Evolutionary conservation across 2,113 vertebrate species (phyloP).

Genomic region (Antennarius striatus): DNA sequence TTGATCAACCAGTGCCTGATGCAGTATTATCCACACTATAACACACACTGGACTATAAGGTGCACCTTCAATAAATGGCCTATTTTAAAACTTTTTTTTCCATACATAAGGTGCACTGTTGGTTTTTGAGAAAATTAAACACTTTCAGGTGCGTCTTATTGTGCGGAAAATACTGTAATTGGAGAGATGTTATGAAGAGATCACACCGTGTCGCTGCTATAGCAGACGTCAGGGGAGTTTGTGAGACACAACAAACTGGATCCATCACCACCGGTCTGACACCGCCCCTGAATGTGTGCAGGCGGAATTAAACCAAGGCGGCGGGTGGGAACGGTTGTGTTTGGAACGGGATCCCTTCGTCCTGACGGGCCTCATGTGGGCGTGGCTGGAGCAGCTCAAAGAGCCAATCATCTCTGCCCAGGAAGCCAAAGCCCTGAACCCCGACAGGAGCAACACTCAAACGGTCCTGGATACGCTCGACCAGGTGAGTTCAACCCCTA

Average conservation of each 20-base stretch:
- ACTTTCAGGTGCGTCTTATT: too few relatives aligned
- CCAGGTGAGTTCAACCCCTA: slow-evolving; percentile 76
- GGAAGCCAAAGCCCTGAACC: slow-evolving; percentile 79
- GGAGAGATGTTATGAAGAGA: too few relatives aligned
- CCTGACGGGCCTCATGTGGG: slow-evolving; percentile 93
- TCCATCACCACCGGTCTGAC: background rate
- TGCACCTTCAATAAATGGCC: too few relatives aligned
- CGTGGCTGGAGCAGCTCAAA: slow-evolving; percentile 95
- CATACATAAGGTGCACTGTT: too few relatives aligned
- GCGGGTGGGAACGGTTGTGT: slow-evolving; percentile 92
- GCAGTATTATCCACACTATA: too few relatives aligned
- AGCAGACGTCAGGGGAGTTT: too few relatives aligned
- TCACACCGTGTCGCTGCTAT: background rate
- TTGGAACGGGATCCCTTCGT: slow-evolving; percentile 90
- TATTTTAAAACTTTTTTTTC: too few relatives aligned
- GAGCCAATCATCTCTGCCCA: slow-evolving; percentile 86
- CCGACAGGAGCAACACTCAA: slow-evolving; percentile 70
- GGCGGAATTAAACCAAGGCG: slow-evolving; percentile 90
- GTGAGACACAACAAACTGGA: background rate
- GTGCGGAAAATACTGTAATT: too few relatives aligned
- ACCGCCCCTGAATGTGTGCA: slow-evolving; percentile 57
- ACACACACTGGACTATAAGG: too few relatives aligned
- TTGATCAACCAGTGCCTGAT: too few relatives aligned
- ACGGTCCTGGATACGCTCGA: slow-evolving; percentile 81
- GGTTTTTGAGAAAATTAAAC: too few relatives aligned